Base-by-base conservation (phyloP, 1,140 invertebrate genomes). In the Dreissena polymorpha region DNA sequence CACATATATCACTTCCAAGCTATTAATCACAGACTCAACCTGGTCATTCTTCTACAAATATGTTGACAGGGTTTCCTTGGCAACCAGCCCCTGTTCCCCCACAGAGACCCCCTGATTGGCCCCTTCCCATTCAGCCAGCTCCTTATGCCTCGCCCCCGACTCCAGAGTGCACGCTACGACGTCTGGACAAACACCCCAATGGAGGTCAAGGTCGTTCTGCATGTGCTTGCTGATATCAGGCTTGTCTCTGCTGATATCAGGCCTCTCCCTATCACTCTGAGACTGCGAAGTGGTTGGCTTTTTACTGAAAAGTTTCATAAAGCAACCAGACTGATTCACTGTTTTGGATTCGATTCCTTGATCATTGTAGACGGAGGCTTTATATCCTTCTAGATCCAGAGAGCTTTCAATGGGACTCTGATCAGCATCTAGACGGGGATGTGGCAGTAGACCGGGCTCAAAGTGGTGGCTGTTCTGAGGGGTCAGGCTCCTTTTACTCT, bases 221-320 rank as follows among this genome's bases (percentile, higher is more conserved):
- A 23, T 29, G 10, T 68, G 71, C 29, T 50, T 51, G 25, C 49
- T 16, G 18, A 63, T 27, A 14, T 55, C 50, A 16, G 51, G 49
- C 21, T 82, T 29, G 25, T 53, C 49, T 68, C 72, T 51, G 25
- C 49, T 16, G 18, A 63, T 27, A 14, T 55, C 50, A 16, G 51
- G 49, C 21, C 71, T 80, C 69, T 86, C 85, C 13, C 64, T 73
- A 60, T 80, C 78, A 65, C 71, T 65, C 63, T 83, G 71, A 60
- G 55, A 53, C 27, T 85, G 81, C 8, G 8, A 70, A 14, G 75
- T 78, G 18, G 83, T 84, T 25, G 86, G 64, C 23, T 84, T 86
- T 27, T 87, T 87, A 65, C 85, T 69, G 51, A 87, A 86, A 0
- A 87, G 77, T 50, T 86, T 86, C 10, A 84, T 75, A 77, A 87